Percentiles rank a stretch among this genome's conserved stretches.
These are phyloP conservation scores for Cistogaster globosa DNA, from an alignment of 2,888 invertebrate species.

Conservation along the genomic window DNA sequence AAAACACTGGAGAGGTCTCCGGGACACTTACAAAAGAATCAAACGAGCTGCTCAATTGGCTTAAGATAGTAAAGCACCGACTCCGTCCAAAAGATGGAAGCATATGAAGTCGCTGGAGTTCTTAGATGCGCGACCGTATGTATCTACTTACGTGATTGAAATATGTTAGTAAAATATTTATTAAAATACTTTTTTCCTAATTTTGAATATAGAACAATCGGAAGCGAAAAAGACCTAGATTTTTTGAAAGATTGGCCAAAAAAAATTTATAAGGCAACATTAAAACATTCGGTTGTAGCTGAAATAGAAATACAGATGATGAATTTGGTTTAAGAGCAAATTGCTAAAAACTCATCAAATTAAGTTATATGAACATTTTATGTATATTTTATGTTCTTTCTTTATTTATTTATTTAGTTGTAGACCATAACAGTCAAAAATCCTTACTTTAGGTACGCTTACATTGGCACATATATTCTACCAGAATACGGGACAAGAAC, in stretches of 20 bases:
- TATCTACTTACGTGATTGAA: background rate
- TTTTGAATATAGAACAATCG: background rate
- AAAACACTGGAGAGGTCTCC: conserved; percentile 46
- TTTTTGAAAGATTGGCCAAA: conserved; percentile 7
- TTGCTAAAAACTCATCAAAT: background rate
- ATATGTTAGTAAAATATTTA: background rate
- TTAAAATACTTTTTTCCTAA: background rate
- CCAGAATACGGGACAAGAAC: no score
- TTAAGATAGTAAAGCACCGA: no score
- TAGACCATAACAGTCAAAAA: no score
- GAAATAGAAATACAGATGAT: conserved; percentile 10
- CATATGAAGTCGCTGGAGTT: conserved; percentile 14
- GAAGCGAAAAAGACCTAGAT: background rate
- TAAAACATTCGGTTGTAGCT: background rate
- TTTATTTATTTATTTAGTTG: no score
- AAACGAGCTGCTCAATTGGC: conserved; percentile 21
- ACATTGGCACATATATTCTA: no score
- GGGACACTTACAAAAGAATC: conserved; percentile 25
- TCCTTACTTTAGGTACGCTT: no score
- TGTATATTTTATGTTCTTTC: no score
- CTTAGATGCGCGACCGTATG: conserved; percentile 19
- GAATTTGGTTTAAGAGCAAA: conserved; percentile 18
- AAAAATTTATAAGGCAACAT: background rate
- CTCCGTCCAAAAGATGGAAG: conserved; percentile 41
- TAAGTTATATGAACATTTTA: no score